These are phyloP conservation scores for Drosophila pseudoananassae DNA, from an alignment of 1,140 invertebrate species.

Conservation along the genomic window DNA sequence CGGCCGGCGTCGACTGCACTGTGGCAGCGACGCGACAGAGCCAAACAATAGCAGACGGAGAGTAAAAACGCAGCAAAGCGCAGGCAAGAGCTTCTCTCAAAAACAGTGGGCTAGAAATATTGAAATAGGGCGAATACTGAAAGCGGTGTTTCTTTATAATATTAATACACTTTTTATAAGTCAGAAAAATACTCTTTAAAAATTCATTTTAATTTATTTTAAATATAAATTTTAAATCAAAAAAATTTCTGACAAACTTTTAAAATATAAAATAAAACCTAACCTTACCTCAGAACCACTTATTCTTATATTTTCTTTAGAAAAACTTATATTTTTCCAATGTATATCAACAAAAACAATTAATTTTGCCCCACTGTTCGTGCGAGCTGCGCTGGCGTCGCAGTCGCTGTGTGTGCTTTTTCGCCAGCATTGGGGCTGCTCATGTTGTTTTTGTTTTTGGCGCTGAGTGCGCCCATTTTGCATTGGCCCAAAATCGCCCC, in stretches of 20 bases:
- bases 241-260: too few species aligned
- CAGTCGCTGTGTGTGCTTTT: constrained; percentile 38
- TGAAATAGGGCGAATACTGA: background rate
- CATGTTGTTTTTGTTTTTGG: constrained; percentile 17
- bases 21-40: constrained; percentile 23
- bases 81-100: constrained; percentile 39
- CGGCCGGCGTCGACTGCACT: too few species aligned
- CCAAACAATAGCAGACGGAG: constrained; percentile 49
- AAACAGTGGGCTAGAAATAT: constrained; percentile 8
- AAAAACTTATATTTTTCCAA: too few species aligned
- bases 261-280: too few species aligned
- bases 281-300: too few species aligned
- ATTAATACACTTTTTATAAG: background rate
- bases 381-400: constrained; percentile 21
- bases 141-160: background rate
- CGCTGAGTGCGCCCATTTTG: constrained; percentile 52
- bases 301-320: too few species aligned
- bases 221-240: too few species aligned
- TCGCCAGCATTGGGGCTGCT: constrained; percentile 17
- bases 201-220: too few species aligned
- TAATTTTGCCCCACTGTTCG: constrained; percentile 9
- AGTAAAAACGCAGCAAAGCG: constrained; percentile 70
- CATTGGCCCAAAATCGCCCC: constrained; percentile 49
- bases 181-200: background rate
- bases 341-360: too few species aligned